Evolutionary conservation across 2,113 vertebrate genomes (phyloP), one percentile per base, ranked within the genome.

Genomic region (Grus americana): DNA sequence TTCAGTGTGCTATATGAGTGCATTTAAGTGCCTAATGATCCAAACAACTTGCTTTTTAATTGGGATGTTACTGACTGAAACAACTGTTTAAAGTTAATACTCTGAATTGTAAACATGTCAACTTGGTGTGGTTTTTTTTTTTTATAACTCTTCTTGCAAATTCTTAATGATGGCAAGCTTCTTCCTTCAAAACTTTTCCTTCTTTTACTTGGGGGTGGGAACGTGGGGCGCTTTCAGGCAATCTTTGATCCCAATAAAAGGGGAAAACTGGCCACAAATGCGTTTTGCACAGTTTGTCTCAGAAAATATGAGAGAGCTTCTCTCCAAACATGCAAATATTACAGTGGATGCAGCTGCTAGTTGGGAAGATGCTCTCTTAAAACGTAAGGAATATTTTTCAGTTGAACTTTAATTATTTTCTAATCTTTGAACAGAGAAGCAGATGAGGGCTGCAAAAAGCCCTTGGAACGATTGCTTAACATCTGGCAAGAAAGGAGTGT

Each of bases 401-500:
- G 79, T 89, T 87, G 73, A 85, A 27, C 74, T 82, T 15, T 93
- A 81, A 92, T 59, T 76, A 13, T 94, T 95, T 96, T 95, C 89
- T 93, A 26, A 94, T 97, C 92, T 97, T 85, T 98, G 92, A 92
- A 63, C 98, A 99, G 99, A 96, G 99, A 99, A 93, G 98, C 98
- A 92, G 99, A 99, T 8, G 99, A 99, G 32, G 98, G 98, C 88
- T 99, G 99, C 98, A 99, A 99, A 98, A 99, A 99, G 96, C 99
- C 98, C 95, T 98, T 99, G 99, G 99, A 99, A 96, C 98, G 99
- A 91, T 93, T 99, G 96, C 98, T 99, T 88, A 99, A 99, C 97
- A 99, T 99, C 98, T 99, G 99, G 99, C 99, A 99, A 97, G 99
- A 99, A 97, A 98, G 99, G 78, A 98, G 96, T 26, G 99, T 99